Conservation (phyloP, 2,797 vertebrate genomes). For the Pachyuromys duprasi region DNA sequence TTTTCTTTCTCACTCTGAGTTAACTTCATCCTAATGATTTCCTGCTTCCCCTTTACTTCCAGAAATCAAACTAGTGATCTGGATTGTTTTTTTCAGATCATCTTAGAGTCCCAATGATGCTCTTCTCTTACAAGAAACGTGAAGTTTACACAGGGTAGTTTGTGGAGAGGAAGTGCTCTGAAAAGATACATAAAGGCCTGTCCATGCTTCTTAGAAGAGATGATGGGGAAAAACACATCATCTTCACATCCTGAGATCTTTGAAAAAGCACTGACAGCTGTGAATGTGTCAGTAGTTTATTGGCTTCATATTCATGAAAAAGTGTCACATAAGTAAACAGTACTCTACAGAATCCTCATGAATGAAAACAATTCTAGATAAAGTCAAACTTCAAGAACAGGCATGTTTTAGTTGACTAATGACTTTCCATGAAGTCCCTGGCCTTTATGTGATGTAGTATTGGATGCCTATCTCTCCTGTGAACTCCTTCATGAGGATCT, state of each 20-base stretch:
- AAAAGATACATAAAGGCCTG: neutral
- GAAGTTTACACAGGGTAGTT: neutral
- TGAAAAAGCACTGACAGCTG: neutral
- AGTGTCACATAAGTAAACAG: constrained; percentile 36
- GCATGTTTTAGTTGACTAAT: neutral
- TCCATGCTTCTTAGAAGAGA: neutral
- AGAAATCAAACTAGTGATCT: neutral
- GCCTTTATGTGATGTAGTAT: neutral
- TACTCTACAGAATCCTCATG: neutral
- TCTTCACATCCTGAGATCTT: neutral
- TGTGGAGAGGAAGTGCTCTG: neutral
- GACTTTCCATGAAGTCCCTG: neutral
- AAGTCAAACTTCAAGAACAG: neutral
- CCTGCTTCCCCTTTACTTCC: neutral
- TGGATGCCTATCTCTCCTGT: neutral
- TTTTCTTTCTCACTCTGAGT: neutral
- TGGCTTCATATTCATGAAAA: constrained; percentile 4
- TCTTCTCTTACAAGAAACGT: neutral
- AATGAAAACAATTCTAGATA: constrained; percentile 24
- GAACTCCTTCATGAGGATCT: neutral
- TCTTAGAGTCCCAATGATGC: neutral
- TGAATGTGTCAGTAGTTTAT: neutral
- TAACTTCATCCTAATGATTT: neutral
- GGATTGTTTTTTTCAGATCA: neutral
- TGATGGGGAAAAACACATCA: neutral